These are phyloP conservation scores for Coelinius sp. DNA, from an alignment of 2,888 invertebrate genomes.

Conservation along the genomic window DNA sequence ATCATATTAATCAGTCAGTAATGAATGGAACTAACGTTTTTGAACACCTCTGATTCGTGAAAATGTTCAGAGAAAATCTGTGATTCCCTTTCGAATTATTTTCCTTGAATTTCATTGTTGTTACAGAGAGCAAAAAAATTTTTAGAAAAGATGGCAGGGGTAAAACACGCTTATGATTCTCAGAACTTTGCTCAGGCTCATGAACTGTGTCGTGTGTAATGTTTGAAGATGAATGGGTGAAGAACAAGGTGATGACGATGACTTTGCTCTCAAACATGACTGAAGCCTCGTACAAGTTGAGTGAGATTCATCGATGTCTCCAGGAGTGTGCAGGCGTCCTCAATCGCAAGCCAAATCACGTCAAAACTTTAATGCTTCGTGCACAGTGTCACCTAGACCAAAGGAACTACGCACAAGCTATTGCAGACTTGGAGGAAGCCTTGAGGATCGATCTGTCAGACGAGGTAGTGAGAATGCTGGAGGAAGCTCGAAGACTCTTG, in stretches of 20 bases:
- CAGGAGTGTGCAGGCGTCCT: not conserved
- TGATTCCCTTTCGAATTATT: too few species aligned
- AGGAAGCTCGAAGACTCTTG: not conserved
- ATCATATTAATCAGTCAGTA: not conserved
- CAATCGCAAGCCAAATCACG: not conserved
- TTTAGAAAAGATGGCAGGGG: not conserved
- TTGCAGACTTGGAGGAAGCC: not conserved
- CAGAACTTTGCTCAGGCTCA: not conserved
- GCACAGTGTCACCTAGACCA: conserved; percentile 1
- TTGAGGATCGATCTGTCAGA: not conserved
- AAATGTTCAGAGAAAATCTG: too few species aligned
- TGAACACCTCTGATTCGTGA: too few species aligned
- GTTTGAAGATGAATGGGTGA: too few species aligned
- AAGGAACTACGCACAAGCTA: not conserved
- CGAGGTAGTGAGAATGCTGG: not conserved
- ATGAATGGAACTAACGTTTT: too few species aligned
- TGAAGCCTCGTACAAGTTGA: too few species aligned
- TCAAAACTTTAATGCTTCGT: not conserved
- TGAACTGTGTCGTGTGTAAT: not conserved
- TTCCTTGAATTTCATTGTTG: not conserved
- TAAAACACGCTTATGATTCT: not conserved
- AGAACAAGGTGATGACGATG: too few species aligned
- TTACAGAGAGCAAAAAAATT: not conserved
- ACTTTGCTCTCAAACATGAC: too few species aligned
- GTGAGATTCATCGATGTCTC: not conserved